Evolutionary conservation across 2,888 invertebrate genomes (phyloP).

Genomic region (Mongoloraphidia duomilia): DNA sequence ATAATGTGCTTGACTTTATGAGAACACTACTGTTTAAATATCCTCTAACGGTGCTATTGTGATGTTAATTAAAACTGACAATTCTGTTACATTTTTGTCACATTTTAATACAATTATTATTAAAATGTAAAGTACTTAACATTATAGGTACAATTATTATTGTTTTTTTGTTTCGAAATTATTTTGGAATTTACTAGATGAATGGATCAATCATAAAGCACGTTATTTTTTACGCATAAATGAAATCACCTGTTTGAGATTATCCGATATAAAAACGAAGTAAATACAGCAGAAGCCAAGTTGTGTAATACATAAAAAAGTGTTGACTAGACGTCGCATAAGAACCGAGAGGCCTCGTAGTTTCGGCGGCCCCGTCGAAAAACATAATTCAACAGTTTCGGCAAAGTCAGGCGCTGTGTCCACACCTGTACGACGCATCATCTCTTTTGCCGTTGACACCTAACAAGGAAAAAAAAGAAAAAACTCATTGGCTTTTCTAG

Average conservation of each 20-base stretch:
- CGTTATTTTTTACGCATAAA: constrained; percentile 2
- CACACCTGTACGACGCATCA: constrained; percentile 42
- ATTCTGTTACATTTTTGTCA: no score
- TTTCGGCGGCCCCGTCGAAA: constrained; percentile 55
- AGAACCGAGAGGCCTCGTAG: constrained; percentile 44
- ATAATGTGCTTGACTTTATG: no score
- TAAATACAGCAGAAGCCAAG: constrained; percentile 97
- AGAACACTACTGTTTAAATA: no score
- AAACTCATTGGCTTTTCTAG: neutral
- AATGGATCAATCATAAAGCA: no score
- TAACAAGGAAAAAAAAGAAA: constrained; percentile 24
- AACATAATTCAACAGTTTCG: constrained; percentile 67
- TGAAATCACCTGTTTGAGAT: constrained; percentile 53
- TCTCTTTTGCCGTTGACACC: constrained; percentile 55
- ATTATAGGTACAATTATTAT: constrained; percentile 4
- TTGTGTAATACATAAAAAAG: constrained; percentile 88
- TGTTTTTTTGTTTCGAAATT: neutral
- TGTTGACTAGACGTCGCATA: constrained; percentile 61
- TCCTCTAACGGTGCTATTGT: no score
- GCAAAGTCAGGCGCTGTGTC: constrained; percentile 56
- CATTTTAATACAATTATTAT: no score
- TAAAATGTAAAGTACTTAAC: no score
- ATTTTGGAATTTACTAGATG: no score
- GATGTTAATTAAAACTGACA: no score
- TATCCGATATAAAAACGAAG: constrained; percentile 85